Evolutionary conservation across 2,888 invertebrate species (phyloP), one percentile per base, ranked within the genome.

Genomic region (Peribatodes rhomboidaria): DNA sequence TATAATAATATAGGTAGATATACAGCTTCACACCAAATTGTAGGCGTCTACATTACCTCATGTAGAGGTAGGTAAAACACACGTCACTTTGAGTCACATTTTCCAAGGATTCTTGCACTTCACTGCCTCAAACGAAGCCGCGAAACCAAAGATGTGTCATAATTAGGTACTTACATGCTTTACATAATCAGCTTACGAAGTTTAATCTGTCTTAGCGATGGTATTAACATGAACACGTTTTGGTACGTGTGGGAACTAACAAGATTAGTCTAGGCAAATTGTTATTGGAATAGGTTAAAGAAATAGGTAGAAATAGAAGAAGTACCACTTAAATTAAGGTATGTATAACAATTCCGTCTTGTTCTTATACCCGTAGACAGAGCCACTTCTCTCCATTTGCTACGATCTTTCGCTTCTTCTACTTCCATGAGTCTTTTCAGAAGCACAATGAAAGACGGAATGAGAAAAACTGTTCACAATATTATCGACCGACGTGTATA

Each of bases 81-180:
- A 27, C 27, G 47, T 31, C 47, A 49, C 14, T 10, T 41, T 41
- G 41, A 53, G 22, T 14, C 53, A 54, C 7, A 18, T 9, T 42
- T 44, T 31, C 18, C 33, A 20, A 55, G 44, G 44, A 44, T 42
- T 20, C 33, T 31, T 10, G 13, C 22, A 39, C 53, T 39, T 22
- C 37, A n/a, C 22, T 27, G 53, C 39, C 22, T n/a, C n/a, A 27
- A 16, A 16, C 39, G 47, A 41, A 54, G 31, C 49, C 31, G 54
- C 52, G 70, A 72, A 72, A 67, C 70, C 70, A 44, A 65, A 58
- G 13, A 68, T 70, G 68, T 72, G 70, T 68, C 49, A 67, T 67
- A 67, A 70, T 58, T 60, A 52, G 31, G 27, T 58, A 56, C 64
- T 70, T 60, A 52, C 37, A 33, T 58, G 59, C 64, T 70, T 63